phyloP scores from a whole-genome alignment of 2,797 vertebrate species.

The Microctenopoma steveboyesi region DNA sequence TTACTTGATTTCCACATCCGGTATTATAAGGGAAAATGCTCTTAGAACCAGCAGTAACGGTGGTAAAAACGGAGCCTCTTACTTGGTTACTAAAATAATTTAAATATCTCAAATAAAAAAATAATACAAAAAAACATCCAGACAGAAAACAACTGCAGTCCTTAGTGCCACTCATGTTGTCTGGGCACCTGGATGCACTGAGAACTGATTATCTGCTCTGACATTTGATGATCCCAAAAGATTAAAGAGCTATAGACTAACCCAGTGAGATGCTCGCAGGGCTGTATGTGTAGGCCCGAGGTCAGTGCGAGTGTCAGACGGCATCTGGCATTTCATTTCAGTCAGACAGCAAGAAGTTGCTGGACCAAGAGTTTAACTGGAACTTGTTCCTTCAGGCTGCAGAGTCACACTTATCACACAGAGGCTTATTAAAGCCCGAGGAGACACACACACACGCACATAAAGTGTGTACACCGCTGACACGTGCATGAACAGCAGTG shows the following conservation, averaged over 20 bases:
- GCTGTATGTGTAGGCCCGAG: constrained; percentile 7
- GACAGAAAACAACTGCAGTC: too few species aligned
- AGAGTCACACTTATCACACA: constrained; percentile 46
- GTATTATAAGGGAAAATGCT: too few species aligned
- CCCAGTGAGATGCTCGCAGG: constrained; percentile 6
- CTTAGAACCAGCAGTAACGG: too few species aligned
- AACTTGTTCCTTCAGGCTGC: constrained; percentile 36
- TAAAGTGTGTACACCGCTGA: not conserved
- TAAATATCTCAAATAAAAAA: too few species aligned
- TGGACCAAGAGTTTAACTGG: constrained; percentile 23
- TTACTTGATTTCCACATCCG: too few species aligned
- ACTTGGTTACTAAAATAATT: too few species aligned
- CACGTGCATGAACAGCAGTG: not conserved
- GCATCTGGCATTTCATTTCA: constrained; percentile 51
- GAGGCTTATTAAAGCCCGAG: constrained; percentile 45
- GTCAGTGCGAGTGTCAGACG: constrained; percentile 26
- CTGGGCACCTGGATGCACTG: constrained; percentile 6
- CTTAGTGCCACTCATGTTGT: not conserved
- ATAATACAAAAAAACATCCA: too few species aligned
- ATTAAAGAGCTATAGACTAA: constrained; percentile 18
- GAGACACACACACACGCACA: constrained; percentile 14
- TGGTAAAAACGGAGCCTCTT: too few species aligned
- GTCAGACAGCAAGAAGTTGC: constrained; percentile 35
- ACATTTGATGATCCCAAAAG: constrained; percentile 34
- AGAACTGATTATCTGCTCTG: not conserved